Evolutionary conservation across 2,113 vertebrate species (phyloP).

Genomic region (Cervus canadensis): DNA sequence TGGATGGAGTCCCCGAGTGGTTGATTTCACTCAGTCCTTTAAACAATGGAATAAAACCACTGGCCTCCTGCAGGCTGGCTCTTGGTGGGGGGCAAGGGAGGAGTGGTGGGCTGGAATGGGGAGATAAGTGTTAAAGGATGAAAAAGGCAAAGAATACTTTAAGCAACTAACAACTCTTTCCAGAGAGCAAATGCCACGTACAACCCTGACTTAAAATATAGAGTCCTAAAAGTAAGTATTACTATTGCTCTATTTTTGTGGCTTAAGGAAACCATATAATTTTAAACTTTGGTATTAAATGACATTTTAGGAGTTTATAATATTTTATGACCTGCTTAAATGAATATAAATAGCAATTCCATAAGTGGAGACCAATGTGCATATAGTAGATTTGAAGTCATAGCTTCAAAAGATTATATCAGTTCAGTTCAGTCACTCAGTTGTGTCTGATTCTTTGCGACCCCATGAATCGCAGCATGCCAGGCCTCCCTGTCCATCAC

Average conservation of each 20-base stretch:
- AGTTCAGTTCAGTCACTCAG: too few relatives aligned
- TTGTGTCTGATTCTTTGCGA: too few relatives aligned
- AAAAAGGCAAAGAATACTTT: not conserved
- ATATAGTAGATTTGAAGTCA: not conserved
- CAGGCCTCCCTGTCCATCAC: too few relatives aligned
- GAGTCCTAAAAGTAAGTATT: not conserved
- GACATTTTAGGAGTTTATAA: not conserved
- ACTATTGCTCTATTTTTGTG: not conserved
- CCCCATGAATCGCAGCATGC: too few relatives aligned
- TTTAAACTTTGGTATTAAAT: not conserved
- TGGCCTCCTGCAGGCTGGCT: not conserved
- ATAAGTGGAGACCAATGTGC: not conserved
- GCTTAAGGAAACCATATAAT: not conserved
- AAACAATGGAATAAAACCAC: not conserved
- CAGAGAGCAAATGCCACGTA: not conserved
- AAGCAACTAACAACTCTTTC: not conserved
- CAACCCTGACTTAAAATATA: not conserved
- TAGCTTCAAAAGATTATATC: not conserved
- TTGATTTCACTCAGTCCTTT: not conserved
- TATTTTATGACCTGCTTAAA: not conserved
- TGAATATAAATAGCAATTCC: not conserved
- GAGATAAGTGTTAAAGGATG: not conserved
- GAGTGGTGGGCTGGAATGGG: not conserved
- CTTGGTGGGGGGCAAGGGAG: not conserved
- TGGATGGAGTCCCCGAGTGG: conserved; percentile 19